These are phyloP conservation scores for Druon quercuslanigerum DNA, from an alignment of 1,140 invertebrate genomes.

Conservation along the genomic window DNA sequence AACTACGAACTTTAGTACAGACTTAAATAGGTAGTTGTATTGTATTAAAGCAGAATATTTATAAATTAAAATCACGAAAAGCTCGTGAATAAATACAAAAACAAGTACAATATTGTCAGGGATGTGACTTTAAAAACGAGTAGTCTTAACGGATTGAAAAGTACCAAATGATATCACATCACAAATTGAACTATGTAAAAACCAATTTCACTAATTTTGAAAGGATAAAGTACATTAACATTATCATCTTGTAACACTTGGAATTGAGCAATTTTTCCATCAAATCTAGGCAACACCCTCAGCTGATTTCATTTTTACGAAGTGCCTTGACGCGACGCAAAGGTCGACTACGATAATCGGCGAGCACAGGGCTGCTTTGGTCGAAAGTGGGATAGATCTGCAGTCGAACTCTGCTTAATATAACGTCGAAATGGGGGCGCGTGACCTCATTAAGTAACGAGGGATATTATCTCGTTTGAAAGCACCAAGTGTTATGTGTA, in stretches of 20 bases:
- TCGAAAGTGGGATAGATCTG: neutral
- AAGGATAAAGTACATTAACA: neutral
- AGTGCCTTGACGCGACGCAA: slow-evolving; percentile 18
- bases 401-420: slow-evolving; percentile 52
- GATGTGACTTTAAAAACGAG: neutral
- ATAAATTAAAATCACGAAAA: neutral
- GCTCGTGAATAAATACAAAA: neutral
- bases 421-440: slow-evolving; percentile 56
- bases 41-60: neutral
- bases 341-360: slow-evolving; percentile 25
- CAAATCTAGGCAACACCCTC: slow-evolving; percentile 17
- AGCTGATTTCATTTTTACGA: neutral
- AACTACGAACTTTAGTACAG: neutral
- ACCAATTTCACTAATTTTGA: neutral
- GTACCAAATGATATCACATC: too few species aligned
- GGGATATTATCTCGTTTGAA: slow-evolving; percentile 38
- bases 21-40: neutral
- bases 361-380: slow-evolving; percentile 16
- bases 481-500: slow-evolving; percentile 25
- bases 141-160: too few species aligned
- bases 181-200: neutral
- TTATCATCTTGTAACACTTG: slow-evolving; percentile 3
- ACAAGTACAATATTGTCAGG: neutral
- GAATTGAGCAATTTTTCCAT: neutral
- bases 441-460: slow-evolving; percentile 44